Conservation (phyloP, 2,113 vertebrate genomes). For the Macquaria ambigua region DNA sequence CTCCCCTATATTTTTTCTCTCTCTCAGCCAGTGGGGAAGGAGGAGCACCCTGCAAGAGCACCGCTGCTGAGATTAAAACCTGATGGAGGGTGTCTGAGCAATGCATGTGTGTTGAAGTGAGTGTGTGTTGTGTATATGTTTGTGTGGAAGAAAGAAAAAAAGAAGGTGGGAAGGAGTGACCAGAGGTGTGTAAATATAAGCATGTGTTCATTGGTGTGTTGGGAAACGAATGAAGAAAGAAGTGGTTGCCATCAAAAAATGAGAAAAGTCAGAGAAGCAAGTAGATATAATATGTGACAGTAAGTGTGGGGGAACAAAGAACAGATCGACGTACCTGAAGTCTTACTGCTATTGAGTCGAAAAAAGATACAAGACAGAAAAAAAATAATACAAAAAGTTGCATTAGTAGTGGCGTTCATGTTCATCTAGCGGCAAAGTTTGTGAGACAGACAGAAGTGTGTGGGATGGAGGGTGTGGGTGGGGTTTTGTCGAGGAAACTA, state of each 20-base stretch:
- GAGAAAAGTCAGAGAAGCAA: background rate
- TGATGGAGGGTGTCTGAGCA: constrained; percentile 73
- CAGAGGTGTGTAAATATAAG: constrained; percentile 1
- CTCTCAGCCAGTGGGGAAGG: constrained; percentile 47
- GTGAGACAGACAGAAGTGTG: background rate
- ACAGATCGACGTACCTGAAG: background rate
- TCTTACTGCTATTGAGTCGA: background rate
- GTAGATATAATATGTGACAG: background rate
- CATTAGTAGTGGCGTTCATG: background rate
- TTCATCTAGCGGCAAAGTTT: constrained; percentile 1
- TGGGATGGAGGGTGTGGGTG: constrained; percentile 3
- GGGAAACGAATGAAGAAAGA: background rate
- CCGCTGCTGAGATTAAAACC: constrained; percentile 76
- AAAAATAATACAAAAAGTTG: background rate
- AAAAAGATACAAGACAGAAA: background rate
- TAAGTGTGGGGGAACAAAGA: constrained; percentile 23
- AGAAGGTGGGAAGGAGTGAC: background rate
- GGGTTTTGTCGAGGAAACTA: background rate
- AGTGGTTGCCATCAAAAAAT: background rate
- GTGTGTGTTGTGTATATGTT: constrained; percentile 24
- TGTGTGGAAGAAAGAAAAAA: constrained; percentile 1
- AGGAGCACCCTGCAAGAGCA: constrained; percentile 49
- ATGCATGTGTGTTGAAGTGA: constrained; percentile 5
- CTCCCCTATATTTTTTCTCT: constrained; percentile 61
- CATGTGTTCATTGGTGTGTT: background rate